Evolutionary conservation across 2,113 vertebrate genomes (phyloP).

Genomic region (Callipepla squamata): DNA sequence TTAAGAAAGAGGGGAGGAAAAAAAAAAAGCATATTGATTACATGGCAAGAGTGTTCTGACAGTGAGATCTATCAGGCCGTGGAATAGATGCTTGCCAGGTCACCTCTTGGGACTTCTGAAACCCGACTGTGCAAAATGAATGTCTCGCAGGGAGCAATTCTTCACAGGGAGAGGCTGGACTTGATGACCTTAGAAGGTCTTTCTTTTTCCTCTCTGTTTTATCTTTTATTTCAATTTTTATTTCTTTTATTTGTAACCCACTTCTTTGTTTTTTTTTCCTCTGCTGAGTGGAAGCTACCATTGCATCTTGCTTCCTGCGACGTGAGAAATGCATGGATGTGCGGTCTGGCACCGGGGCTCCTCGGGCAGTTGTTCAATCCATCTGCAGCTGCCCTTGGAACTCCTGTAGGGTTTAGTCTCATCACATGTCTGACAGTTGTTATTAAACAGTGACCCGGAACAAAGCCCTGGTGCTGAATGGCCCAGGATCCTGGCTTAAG

Average conservation of each 20-base stretch:
- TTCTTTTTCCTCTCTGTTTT: not conserved
- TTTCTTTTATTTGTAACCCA: not conserved
- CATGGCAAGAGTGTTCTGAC: not conserved
- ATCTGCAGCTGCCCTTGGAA: slow-evolving; percentile 5
- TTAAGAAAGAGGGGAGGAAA: not conserved
- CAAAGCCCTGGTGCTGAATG: slow-evolving; percentile 41
- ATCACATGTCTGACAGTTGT: slow-evolving; percentile 22
- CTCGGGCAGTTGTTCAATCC: slow-evolving; percentile 29
- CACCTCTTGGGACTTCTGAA: slow-evolving; percentile 23
- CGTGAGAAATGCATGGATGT: not conserved
- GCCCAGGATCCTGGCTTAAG: not conserved
- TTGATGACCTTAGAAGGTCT: not conserved
- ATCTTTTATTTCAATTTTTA: not conserved
- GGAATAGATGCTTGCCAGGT: not conserved
- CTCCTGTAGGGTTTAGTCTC: slow-evolving; percentile 20
- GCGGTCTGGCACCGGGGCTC: not conserved
- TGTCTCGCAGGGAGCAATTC: slow-evolving; percentile 21
- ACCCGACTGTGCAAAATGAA: not conserved
- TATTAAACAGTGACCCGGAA: slow-evolving; percentile 28
- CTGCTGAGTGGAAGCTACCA: not conserved
- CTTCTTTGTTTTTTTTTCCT: not conserved
- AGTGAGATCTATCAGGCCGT: not conserved
- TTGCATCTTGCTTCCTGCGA: not conserved
- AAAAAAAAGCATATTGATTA: not conserved
- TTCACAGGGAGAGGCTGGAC: not conserved